Base-by-base conservation (phyloP, 2,888 invertebrate species). In the Griposia aprilina region DNA sequence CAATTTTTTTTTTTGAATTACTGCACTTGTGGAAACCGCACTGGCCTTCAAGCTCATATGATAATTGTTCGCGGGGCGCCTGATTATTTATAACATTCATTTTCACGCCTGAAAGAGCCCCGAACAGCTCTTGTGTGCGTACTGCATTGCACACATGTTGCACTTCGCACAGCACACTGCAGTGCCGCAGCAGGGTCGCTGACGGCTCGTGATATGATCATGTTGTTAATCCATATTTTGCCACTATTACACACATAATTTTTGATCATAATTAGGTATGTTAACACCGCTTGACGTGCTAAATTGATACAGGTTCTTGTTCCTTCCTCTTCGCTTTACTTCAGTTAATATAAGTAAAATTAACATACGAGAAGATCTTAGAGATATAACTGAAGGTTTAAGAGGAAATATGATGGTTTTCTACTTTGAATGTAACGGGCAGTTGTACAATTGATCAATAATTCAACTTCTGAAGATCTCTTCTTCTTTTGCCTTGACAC, bases 11-110 rank as follows among this genome's bases (percentile, higher is more conserved):
- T 90, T 87, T 52, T n/a, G 87, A 83, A 76, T 83, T 85, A 88
- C 87, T 90, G 82, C 91, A 92, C 93, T 88, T 89, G 94, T 94
- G 91, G 91, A 93, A 93, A 93, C 95, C 88, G 92, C 93, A 93
- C 94, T 93, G 93, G 93, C 93, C 94, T 94, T 93, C 93, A 92
- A 93, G 94, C 95, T 94, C 93, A 94, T 97, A 96, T 97, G 96
- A 94, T 96, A 94, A 96, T 96, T 93, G 92, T 91, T 91, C 87
- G 92, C 92, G 88, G 90, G 91, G 93, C 91, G 94, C 93, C 90
- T 94, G 94, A 93, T 92, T 93, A 97, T 97, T 96, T 97, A 97
- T 97, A 97, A 97, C 97, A 97, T 97, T 96, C 95, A 96, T 94
- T 96, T 96, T 97, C 95, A 97, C 97, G 97, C 93, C 95, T 96